Evolutionary conservation across 2,888 invertebrate genomes (phyloP).

Genomic region (Tetanocera ferruginea): DNA sequence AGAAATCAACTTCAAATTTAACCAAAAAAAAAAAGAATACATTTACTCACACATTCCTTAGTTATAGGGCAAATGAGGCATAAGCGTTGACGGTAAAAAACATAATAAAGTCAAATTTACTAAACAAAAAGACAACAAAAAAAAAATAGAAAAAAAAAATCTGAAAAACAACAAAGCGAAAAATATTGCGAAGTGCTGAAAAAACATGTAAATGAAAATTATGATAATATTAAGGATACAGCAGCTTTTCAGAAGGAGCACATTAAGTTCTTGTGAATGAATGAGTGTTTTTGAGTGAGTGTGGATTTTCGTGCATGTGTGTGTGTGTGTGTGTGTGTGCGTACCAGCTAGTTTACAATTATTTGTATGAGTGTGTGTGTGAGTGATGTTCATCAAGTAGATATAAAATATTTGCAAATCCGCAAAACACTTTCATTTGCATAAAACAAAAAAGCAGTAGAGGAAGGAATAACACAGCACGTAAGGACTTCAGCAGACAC

Average conservation of each 20-base stretch:
- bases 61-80: no score
- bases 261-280: background rate
- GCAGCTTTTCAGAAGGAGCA: background rate
- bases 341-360: background rate
- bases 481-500: background rate
- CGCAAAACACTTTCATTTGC: conserved; percentile 39
- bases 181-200: background rate
- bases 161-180: background rate
- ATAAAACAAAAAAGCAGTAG: conserved; percentile 12
- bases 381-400: background rate
- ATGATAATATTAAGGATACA: conserved; percentile 12
- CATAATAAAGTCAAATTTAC: background rate
- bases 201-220: conserved; percentile 21
- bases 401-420: conserved; percentile 35
- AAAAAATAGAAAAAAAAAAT: background rate
- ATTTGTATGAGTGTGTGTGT: background rate
- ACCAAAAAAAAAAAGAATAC: background rate
- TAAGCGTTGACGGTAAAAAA: no score
- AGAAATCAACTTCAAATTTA: background rate
- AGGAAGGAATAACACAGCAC: background rate
- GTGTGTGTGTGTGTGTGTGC: background rate
- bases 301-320: background rate
- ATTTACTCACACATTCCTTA: no score
- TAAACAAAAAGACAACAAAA: background rate
- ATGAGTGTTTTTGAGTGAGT: background rate